Evolutionary conservation across 2,113 vertebrate species (phyloP), one percentile per base, ranked within the genome.

Genomic region (Perognathus longimembris): DNA sequence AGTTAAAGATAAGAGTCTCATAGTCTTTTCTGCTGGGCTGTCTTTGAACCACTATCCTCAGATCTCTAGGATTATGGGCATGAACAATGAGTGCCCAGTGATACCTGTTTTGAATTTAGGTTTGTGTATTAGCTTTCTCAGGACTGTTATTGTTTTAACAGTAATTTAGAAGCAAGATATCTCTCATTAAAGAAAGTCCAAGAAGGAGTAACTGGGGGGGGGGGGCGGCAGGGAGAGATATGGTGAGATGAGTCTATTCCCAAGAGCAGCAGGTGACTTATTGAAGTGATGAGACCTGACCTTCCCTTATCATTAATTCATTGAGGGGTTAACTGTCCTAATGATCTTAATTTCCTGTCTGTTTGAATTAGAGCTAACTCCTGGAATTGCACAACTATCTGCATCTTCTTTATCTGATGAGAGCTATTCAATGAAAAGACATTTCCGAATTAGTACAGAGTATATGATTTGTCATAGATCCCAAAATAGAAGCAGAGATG

Each of bases 401-500:
- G 26, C 71, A 14, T 87, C 45, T 80, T 92, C 83, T 66, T 94
- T 80, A 54, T 94, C 90, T 93, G 66, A 86, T 73, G 79, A 91
- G 40, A 94, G 24, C 14, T 83, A 88, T 40, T 92, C 54, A 96
- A 66, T 93, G 74, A 76, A 94, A n/a, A 95, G 70, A 76, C 30
- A 86, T 87, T 95, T 90, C 45, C 93, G 61, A 96, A 90, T 91
- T 86, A 80, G 64, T 79, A 78, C 24, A 54, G 75, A 90, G 77
- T 80, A 71, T 61, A 89, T 10, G 45, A 90, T 97, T 85, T 90
- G 91, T 93, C 88, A 94, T 7, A 92, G 57, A 73, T 90, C 88
- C 93, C 88, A 96, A 96, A 96, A 86, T 66, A 96, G 84, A 61
- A 82, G 61, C 85, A 89, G 84, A 88, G 63, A 92, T 90, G 34